phyloP scores from a whole-genome alignment of 2,888 invertebrate genomes.

The Octonoba sinensis region DNA sequence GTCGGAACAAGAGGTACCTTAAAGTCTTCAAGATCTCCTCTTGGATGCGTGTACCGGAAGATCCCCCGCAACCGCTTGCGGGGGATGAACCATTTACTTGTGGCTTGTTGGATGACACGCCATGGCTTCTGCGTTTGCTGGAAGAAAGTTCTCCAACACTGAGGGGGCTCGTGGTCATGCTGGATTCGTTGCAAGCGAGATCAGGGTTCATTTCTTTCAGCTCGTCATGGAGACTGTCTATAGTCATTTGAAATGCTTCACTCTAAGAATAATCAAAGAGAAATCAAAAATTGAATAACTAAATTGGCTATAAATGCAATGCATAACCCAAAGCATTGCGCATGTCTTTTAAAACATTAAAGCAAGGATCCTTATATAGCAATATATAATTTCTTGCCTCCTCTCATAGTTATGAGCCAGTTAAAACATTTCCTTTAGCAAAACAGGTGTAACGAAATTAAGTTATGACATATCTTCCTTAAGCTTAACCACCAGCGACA shows the following conservation, averaged over 20 bases:
- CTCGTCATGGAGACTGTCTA: slow-evolving; percentile 71
- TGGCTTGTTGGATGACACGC: slow-evolving; percentile 18
- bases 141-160: slow-evolving; percentile 40
- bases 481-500: too few species aligned
- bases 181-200: slow-evolving; percentile 63
- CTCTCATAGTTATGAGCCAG: too few species aligned
- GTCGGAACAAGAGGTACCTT: slow-evolving; percentile 72
- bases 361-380: too few species aligned
- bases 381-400: too few species aligned
- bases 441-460: too few species aligned
- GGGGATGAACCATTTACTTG: slow-evolving; percentile 30
- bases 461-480: too few species aligned
- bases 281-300: background rate
- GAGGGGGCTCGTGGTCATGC: slow-evolving; percentile 53
- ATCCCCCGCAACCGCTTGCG: slow-evolving; percentile 5
- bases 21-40: slow-evolving; percentile 73
- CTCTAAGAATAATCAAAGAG: slow-evolving; percentile 65
- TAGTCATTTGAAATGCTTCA: slow-evolving; percentile 70
- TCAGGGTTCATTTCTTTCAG: slow-evolving; percentile 68
- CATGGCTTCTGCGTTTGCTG: slow-evolving; percentile 27
- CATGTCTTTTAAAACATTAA: too few species aligned
- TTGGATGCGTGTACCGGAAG: slow-evolving; percentile 67
- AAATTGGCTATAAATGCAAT: background rate
- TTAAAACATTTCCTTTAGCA: too few species aligned
- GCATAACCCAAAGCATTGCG: too few species aligned